These are phyloP conservation scores for Ichneumon xanthorius DNA, from an alignment of 2,888 invertebrate genomes.

Conservation along the genomic window DNA sequence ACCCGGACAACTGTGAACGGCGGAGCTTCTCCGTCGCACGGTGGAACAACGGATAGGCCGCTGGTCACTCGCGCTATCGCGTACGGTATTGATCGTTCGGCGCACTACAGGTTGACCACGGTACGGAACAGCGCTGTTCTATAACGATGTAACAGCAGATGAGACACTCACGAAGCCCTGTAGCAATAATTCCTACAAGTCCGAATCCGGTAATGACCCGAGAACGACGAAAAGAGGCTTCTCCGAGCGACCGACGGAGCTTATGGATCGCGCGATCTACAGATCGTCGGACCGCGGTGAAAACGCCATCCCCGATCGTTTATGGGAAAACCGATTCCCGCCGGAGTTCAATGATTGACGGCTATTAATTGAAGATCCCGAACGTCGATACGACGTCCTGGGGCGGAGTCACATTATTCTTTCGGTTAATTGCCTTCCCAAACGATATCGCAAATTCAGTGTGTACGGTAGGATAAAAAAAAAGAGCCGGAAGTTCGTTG, in stretches of 20 bases:
- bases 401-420: conserved; percentile 3
- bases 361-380: conserved; percentile 24
- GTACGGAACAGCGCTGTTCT: neutral
- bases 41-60: conserved; percentile 44
- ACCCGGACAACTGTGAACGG: conserved; percentile 48
- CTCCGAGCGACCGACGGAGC: neutral
- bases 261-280: neutral
- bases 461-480: neutral
- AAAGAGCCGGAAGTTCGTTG: neutral
- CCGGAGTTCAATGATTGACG: conserved; percentile 25
- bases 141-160: neutral
- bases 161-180: no score
- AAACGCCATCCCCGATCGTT: conserved; percentile 3
- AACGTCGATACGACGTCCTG: conserved; percentile 9
- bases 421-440: conserved; percentile 8
- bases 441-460: neutral
- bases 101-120: conserved; percentile 16
- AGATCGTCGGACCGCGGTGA: conserved; percentile 1
- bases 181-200: no score
- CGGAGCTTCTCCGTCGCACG: conserved; percentile 45
- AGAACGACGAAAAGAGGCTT: neutral
- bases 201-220: neutral
- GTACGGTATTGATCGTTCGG: conserved; percentile 45
- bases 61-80: conserved; percentile 54
- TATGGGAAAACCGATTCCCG: neutral